Conservation (phyloP, 1,140 invertebrate genomes). For the Spodoptera litura region DNA sequence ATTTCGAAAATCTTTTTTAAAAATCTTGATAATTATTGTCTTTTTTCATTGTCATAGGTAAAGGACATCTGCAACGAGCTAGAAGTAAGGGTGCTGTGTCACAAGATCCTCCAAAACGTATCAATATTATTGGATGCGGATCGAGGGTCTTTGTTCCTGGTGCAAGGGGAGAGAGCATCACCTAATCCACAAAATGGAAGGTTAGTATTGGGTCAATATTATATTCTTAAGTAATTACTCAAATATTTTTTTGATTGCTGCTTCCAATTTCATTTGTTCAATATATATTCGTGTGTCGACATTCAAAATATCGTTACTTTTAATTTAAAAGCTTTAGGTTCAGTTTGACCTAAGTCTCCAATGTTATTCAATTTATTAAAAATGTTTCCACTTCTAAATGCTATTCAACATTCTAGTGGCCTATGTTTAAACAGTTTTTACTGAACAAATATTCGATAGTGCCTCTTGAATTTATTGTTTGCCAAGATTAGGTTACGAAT, state of each 20-base stretch:
- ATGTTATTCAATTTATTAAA: neutral
- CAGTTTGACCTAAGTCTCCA: too few relatives aligned
- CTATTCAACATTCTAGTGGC: neutral
- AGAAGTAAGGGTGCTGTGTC: conserved; percentile 96
- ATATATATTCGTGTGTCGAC: too few relatives aligned
- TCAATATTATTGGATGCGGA: conserved; percentile 96
- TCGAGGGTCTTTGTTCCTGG: conserved; percentile 96
- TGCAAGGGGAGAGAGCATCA: conserved; percentile 90
- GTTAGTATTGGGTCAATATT: conserved; percentile 57
- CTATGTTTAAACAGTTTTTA: conserved; percentile 14
- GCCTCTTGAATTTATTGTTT: conserved; percentile 16
- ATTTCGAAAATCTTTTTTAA: too few relatives aligned
- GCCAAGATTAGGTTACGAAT: conserved; percentile 6
- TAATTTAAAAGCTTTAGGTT: too few relatives aligned
- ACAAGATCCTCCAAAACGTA: conserved; percentile 98
- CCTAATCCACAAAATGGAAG: conserved; percentile 82
- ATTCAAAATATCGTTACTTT: too few relatives aligned
- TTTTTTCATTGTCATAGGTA: conserved; percentile 87
- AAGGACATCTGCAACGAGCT: conserved; percentile 99
- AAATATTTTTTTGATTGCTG: neutral
- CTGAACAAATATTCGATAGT: conserved; percentile 7
- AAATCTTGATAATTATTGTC: neutral
- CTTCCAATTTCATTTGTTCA: too few relatives aligned
- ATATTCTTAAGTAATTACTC: neutral
- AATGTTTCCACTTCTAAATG: too few relatives aligned